phyloP scores from a whole-genome alignment of 2,113 vertebrate species.

The Otolemur garnettii region DNA sequence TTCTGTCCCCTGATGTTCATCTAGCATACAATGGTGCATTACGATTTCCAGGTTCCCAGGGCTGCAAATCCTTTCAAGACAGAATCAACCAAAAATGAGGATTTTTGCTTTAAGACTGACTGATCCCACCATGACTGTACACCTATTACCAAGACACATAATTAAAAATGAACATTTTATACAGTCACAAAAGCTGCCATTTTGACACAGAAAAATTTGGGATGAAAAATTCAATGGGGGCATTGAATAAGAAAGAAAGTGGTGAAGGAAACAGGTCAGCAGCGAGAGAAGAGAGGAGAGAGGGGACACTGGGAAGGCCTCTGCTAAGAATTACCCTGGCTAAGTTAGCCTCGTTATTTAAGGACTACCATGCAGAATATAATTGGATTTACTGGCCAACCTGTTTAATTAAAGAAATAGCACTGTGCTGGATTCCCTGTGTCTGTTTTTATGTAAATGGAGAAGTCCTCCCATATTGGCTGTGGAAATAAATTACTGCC shows the following conservation, averaged over 20 bases:
- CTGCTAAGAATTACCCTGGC: slow-evolving; percentile 61
- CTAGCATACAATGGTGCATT: slow-evolving; percentile 78
- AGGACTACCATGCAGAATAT: slow-evolving; percentile 71
- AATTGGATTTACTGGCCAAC: slow-evolving; percentile 77
- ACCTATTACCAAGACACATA: slow-evolving; percentile 80
- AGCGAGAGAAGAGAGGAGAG: background rate
- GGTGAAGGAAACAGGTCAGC: slow-evolving; percentile 24
- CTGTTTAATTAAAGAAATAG: slow-evolving; percentile 84
- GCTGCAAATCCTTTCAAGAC: slow-evolving; percentile 78
- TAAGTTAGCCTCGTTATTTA: slow-evolving; percentile 78
- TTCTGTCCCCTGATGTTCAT: slow-evolving; percentile 72
- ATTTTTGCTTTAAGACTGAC: slow-evolving; percentile 72
- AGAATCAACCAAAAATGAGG: slow-evolving; percentile 83
- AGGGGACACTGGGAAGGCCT: background rate
- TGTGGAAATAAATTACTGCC: background rate
- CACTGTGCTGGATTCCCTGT: slow-evolving; percentile 77
- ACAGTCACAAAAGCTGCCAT: slow-evolving; percentile 70
- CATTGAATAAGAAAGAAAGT: slow-evolving; percentile 73
- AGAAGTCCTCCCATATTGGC: slow-evolving; percentile 45
- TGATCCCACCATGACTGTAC: slow-evolving; percentile 72
- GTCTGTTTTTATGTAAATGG: slow-evolving; percentile 77
- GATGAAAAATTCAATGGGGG: slow-evolving; percentile 66
- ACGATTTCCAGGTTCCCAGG: slow-evolving; percentile 78
- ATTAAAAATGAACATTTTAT: slow-evolving; percentile 82
- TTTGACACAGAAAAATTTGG: slow-evolving; percentile 73